Percentiles rank a stretch among this genome's conserved stretches.
These are phyloP conservation scores for Patella vulgata DNA, from an alignment of 1,140 invertebrate species.

Conservation along the genomic window DNA sequence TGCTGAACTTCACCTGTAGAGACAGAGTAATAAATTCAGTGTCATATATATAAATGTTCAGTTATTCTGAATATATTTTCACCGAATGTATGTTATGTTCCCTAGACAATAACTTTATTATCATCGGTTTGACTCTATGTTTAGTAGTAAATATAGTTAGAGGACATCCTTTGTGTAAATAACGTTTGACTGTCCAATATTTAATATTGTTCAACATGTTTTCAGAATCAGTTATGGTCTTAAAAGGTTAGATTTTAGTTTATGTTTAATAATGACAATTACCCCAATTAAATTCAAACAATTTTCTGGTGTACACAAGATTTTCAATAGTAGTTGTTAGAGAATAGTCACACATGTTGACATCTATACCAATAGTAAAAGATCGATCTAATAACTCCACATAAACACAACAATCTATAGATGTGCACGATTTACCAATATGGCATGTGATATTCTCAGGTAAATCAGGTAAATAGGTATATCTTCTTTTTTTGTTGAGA, in stretches of 20 bases:
- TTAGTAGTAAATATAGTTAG: too few relatives aligned
- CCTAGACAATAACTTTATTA: too few relatives aligned
- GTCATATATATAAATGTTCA: too few relatives aligned
- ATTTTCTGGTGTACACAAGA: constrained; percentile 10
- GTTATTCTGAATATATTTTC: too few relatives aligned
- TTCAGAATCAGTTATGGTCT: too few relatives aligned
- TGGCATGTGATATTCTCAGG: constrained; percentile 17
- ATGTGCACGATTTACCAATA: constrained; percentile 19
- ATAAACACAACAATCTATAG: constrained; percentile 23
- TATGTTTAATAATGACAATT: too few relatives aligned
- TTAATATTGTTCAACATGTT: too few relatives aligned
- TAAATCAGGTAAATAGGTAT: constrained; percentile 1
- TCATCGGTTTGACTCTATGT: too few relatives aligned
- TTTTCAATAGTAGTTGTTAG: constrained; percentile 26
- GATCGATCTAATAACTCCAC: constrained; percentile 7
- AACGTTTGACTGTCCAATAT: too few relatives aligned
- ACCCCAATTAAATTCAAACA: constrained; percentile 32
- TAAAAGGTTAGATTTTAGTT: too few relatives aligned
- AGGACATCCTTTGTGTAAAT: too few relatives aligned
- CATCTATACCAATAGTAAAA: constrained; percentile 6
- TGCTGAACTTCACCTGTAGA: constrained; percentile 1
- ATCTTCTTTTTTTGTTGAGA: neutral
- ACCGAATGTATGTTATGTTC: too few relatives aligned
- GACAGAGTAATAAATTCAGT: neutral
- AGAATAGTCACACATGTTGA: constrained; percentile 30